These are phyloP conservation scores for Andrena camellia DNA, from an alignment of 2,888 invertebrate species.

Conservation along the genomic window DNA sequence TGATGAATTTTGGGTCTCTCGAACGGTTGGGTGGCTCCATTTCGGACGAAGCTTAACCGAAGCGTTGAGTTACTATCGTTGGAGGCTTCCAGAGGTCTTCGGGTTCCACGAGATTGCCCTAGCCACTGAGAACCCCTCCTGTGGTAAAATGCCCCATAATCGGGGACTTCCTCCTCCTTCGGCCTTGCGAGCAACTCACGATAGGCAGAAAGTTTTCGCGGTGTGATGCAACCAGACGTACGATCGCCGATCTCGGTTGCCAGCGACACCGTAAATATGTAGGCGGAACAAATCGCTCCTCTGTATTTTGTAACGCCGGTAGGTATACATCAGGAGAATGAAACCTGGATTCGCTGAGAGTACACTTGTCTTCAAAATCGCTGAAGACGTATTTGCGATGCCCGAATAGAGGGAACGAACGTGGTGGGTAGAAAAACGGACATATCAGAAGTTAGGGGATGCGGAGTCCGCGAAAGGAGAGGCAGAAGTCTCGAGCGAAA, in stretches of 20 bases:
- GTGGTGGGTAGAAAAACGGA: not conserved
- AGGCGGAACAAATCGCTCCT: conserved; percentile 72
- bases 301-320: conserved; percentile 52
- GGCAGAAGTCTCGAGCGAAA: not conserved
- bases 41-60: not conserved
- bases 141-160: not conserved
- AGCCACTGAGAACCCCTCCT: not conserved
- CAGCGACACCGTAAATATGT: conserved; percentile 44
- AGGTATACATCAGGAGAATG: conserved; percentile 8
- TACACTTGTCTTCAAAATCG: not conserved
- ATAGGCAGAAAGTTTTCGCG: conserved; percentile 23
- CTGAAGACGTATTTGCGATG: not conserved
- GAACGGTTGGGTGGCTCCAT: not conserved
- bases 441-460: not conserved
- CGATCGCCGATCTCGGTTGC: conserved; percentile 46
- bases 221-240: conserved; percentile 30
- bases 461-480: not conserved
- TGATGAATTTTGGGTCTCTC: not conserved
- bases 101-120: not conserved
- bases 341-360: conserved; percentile 9
- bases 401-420: not conserved
- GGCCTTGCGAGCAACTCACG: conserved; percentile 13
- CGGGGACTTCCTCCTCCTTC: conserved; percentile 5
- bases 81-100: not conserved
- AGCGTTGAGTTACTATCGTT: not conserved